Evolutionary conservation across 2,797 vertebrate genomes (phyloP), one percentile per base, ranked within the genome.

Genomic region (Protosalanx chinensis): DNA sequence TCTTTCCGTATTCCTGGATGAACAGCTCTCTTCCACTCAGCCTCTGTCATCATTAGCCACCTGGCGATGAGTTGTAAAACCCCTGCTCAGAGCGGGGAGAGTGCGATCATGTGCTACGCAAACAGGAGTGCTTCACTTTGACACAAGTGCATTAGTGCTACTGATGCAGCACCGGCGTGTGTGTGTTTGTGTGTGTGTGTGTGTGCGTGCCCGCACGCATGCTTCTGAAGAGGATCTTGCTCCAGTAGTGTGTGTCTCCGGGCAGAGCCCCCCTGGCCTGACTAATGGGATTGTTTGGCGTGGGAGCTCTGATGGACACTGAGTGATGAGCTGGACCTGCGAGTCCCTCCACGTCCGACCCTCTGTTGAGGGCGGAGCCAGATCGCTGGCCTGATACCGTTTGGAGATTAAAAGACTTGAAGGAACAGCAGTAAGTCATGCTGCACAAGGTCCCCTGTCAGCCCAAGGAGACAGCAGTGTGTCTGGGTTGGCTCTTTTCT

Each of bases 251-350:
- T 82, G 81, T 75, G 80, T 71, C 77, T 82, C 80, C 70, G 79
- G 84, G 79, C 80, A 41, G 76, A 32, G 80, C 75, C 76, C 80
- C 80, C 76, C 79, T 76, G 77, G 75, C 53, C 59, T 12, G 72
- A 79, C 85, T 90, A 90, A 91, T 88, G 87, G 83, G 87, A 90
- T 90, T 90, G 89, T 90, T 90, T 91, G 89, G 90, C 88, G 85
- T 80, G 85, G 78, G 80, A 76, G 72, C 61, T 30, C 77, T 35
- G 71, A 79, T 76, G 71, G 87, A 86, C 67, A 64, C 86, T 88
- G 87, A 90, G 88, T 88, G 89, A 91, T 91, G 88, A 86, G 88
- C 84, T 76, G 80, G 73, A 15, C 35, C 68, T 72, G 81, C 58
- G 74, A 73, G 86, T 87, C 81, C 85, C 80, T 82, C 80, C 84